Evolutionary conservation across 1,140 invertebrate species (phyloP).

Genomic region (Zaprionus tsacasi): DNA sequence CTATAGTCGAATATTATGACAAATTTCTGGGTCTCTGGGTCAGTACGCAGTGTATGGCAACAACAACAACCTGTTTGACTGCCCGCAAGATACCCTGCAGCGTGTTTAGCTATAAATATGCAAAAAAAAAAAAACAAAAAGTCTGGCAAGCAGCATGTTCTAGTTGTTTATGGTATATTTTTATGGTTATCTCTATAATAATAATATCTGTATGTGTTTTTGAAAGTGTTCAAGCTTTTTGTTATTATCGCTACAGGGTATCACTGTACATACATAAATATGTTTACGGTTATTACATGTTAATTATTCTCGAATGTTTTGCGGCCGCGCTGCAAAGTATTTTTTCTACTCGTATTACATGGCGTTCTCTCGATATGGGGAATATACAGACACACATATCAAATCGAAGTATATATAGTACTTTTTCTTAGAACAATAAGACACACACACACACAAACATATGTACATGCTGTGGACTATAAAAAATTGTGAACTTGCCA

Average conservation of each 20-base stretch:
- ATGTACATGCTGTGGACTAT: conserved; percentile 2
- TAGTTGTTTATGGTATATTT: too few relatives aligned
- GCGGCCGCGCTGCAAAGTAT: background rate
- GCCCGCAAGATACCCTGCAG: background rate
- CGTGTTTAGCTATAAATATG: background rate
- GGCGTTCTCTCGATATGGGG: background rate
- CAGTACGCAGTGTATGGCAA: background rate
- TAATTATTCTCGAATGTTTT: background rate
- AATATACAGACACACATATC: background rate
- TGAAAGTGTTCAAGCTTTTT: too few relatives aligned
- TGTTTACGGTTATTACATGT: conserved; percentile 1
- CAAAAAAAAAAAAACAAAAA: too few relatives aligned
- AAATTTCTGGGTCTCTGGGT: conserved; percentile 9
- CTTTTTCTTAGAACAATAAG: background rate
- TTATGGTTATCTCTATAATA: too few relatives aligned
- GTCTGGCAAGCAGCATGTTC: too few relatives aligned
- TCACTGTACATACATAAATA: conserved; percentile 1
- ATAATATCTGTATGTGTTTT: too few relatives aligned
- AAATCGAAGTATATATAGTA: background rate
- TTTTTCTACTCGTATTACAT: background rate
- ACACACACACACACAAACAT: background rate
- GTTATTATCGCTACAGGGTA: conserved; percentile 7
- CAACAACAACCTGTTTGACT: conserved; percentile 2
- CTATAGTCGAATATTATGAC: background rate
- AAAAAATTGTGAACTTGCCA: conserved; percentile 11